These are phyloP conservation scores for Caenorhabditis japonica DNA, from an alignment of 2,888 invertebrate genomes.

Conservation along the genomic window DNA sequence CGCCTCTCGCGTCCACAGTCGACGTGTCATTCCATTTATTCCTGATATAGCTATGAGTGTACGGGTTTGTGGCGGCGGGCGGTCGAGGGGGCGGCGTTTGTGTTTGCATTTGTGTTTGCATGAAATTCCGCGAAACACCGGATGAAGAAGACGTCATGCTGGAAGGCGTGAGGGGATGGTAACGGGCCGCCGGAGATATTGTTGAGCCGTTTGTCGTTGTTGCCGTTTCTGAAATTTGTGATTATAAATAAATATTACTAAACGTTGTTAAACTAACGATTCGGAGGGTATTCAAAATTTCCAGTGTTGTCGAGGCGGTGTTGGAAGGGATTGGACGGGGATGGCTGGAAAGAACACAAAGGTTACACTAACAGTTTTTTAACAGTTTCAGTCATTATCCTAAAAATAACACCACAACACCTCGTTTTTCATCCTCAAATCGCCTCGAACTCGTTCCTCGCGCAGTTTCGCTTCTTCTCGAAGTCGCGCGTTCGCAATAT, in stretches of 20 bases:
- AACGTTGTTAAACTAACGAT: slow-evolving; percentile 19
- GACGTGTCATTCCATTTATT: slow-evolving; percentile 39
- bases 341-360: slow-evolving; percentile 26
- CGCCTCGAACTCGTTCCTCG: slow-evolving; percentile 46
- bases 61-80: slow-evolving; percentile 24
- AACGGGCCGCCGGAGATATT: too few species aligned
- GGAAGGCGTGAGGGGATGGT: slow-evolving; percentile 50
- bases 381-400: background rate
- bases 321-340: slow-evolving; percentile 27
- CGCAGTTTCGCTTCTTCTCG: slow-evolving; percentile 56
- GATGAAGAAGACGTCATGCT: slow-evolving; percentile 49
- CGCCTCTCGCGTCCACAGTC: slow-evolving; percentile 29
- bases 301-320: slow-evolving; percentile 41
- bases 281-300: slow-evolving; percentile 41
- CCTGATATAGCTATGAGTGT: slow-evolving; percentile 25
- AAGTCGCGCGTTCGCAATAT: slow-evolving; percentile 57
- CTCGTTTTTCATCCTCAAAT: slow-evolving; percentile 25
- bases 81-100: slow-evolving; percentile 26
- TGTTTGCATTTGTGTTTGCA: slow-evolving; percentile 1
- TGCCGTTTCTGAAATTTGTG: slow-evolving; percentile 26
- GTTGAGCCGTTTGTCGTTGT: background rate
- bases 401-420: slow-evolving; percentile 29
- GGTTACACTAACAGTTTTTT: too few species aligned
- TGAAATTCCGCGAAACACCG: slow-evolving; percentile 15
- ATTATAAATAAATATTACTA: background rate